phyloP scores from a whole-genome alignment of 1,140 invertebrate species.

The Heterodera schachtii region DNA sequence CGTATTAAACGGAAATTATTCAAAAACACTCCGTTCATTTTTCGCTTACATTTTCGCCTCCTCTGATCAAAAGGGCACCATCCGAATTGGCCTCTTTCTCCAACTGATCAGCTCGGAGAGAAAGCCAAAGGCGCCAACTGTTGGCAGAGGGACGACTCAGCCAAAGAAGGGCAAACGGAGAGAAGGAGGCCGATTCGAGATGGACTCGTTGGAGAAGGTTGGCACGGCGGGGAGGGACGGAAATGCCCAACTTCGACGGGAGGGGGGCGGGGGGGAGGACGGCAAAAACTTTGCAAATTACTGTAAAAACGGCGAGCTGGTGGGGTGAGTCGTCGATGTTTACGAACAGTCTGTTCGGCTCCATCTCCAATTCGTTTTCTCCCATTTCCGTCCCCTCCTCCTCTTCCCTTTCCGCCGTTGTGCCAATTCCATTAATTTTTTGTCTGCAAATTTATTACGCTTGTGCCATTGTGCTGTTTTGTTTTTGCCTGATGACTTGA shows the following conservation, averaged over 20 bases:
- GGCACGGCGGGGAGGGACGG: not conserved
- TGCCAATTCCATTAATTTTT: not conserved
- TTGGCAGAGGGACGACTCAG: not conserved
- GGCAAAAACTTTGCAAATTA: not conserved
- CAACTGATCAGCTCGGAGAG: slow-evolving; percentile 2
- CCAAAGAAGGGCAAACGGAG: slow-evolving; percentile 17
- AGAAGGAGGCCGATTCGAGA: slow-evolving; percentile 15
- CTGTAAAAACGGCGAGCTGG: not conserved
- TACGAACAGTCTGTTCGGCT: slow-evolving; percentile 21
- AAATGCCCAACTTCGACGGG: slow-evolving; percentile 15
- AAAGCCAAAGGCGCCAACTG: slow-evolving; percentile 24
- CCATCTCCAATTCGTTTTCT: not conserved
- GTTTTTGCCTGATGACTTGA: not conserved
- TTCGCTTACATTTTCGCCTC: slow-evolving; percentile 13
- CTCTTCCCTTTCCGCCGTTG: not conserved
- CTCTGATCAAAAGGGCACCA: slow-evolving; percentile 23
- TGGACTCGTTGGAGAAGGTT: slow-evolving; percentile 17
- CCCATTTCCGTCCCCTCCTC: too few species aligned
- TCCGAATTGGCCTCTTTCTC: slow-evolving; percentile 6
- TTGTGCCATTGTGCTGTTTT: not conserved
- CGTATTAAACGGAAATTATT: too few species aligned
- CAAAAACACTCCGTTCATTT: not conserved
- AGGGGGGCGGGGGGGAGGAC: not conserved
- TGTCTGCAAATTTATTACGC: slow-evolving; percentile 6
- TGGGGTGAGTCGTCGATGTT: not conserved